Conservation (phyloP, 2,888 invertebrate species). For the Dendrolimus pini region DNA sequence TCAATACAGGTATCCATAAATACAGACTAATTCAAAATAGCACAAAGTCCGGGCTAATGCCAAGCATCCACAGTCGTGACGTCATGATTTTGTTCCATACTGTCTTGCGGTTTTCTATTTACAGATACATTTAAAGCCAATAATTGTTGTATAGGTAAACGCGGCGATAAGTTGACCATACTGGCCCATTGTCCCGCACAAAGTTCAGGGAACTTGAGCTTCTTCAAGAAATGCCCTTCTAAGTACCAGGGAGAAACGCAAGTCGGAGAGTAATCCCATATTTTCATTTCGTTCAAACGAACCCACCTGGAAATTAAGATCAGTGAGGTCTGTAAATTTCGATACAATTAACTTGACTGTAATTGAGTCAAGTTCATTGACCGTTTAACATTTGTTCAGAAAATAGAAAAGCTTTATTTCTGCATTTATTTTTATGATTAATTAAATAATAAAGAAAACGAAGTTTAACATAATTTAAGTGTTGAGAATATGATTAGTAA, state of each 20-base stretch:
- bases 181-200: conserved; percentile 89
- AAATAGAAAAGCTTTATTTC: conserved; percentile 5
- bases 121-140: conserved; percentile 67
- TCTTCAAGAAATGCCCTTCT: conserved; percentile 81
- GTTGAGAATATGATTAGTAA: too few species aligned
- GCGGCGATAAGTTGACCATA: conserved; percentile 81
- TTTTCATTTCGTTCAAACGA: conserved; percentile 78
- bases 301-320: conserved; percentile 76
- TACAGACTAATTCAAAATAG: too few species aligned
- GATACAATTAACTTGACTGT: not conserved
- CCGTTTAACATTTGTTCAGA: too few species aligned
- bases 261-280: conserved; percentile 82
- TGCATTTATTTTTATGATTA: too few species aligned
- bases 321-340: not conserved
- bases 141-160: conserved; percentile 77
- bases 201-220: conserved; percentile 82
- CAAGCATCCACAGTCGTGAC: conserved; percentile 53
- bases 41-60: conserved; percentile 24
- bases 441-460: too few species aligned
- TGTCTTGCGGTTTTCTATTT: conserved; percentile 66
- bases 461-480: too few species aligned
- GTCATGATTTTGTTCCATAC: conserved; percentile 65
- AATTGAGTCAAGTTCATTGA: too few species aligned
- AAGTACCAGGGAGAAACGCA: conserved; percentile 84
- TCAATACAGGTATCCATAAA: not conserved